Evolutionary conservation across 1,140 invertebrate species (phyloP), one percentile per base, ranked within the genome.

Genomic region (Dinothrombium tinctorium): DNA sequence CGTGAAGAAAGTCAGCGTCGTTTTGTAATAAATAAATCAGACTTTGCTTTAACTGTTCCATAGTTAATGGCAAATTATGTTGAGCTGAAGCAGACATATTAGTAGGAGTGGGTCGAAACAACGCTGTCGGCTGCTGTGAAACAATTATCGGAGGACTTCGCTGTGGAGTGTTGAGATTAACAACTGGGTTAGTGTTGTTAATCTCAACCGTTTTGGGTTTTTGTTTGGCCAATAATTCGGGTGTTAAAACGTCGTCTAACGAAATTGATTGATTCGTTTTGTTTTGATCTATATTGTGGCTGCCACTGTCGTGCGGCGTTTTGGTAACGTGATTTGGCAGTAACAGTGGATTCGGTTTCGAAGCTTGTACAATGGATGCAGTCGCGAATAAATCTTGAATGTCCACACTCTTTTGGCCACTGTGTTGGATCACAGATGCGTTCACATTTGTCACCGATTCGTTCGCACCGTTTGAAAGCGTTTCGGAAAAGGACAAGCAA

Each of bases 1-100:
- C 12, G 24, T 45, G 43, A 2, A 45, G 21, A 45, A 45, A 45
- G 29, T 45, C 43, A n/a, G 43, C 43, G 22, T 45, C 43, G 23
- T 45, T 45, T 33, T 44, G 20, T 3, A 45, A 29, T 8, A 43
- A 37, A 41, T 45, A 36, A 17, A 45, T 37, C 15, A 45, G n/a
- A 11, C 31, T 43, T 26, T 41, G 24, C 28, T 45, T 45, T 15
- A 45, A 19, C 19, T 45, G 37, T 37, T 45, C 43, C 43, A 45
- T 45, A 4, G 43, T 3, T n/a, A 45, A 31, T 8, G 25, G 19
- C 28, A 15, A n/a, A 6, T 8, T 12, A 12, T 19, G 14, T 8
- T 37, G 14, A 25, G 14, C 19, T 6, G 12, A 17, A 5, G 6
- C 31, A 2, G 22, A 9, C 2, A 24, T n/a, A 4, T 36, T 23